Percentiles rank a stretch among this genome's conserved stretches.
phyloP scores from a whole-genome alignment of 2,888 invertebrate genomes.

The Ligdia adustata region DNA sequence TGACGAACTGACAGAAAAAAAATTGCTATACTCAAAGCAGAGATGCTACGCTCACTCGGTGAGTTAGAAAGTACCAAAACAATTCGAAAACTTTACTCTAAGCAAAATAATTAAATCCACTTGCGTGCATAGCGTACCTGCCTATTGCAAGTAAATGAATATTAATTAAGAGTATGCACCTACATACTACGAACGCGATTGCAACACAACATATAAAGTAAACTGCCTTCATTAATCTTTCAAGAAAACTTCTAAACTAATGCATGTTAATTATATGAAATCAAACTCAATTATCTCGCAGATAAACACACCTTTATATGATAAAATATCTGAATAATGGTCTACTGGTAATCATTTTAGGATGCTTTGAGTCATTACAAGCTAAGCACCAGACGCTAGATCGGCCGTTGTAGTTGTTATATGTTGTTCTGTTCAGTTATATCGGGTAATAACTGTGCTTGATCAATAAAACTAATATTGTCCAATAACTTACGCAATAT shows the following conservation, averaged over 20 bases:
- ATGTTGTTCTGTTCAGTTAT: constrained; percentile 12
- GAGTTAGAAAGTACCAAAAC: too few relatives aligned
- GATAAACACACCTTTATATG: constrained; percentile 7
- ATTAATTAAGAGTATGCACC: too few relatives aligned
- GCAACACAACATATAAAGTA: too few relatives aligned
- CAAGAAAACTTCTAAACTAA: background rate
- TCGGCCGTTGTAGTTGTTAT: constrained; percentile 7
- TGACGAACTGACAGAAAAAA: too few relatives aligned
- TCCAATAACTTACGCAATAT: background rate
- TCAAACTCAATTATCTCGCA: constrained; percentile 7
- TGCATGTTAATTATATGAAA: constrained; percentile 11
- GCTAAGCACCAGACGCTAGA: background rate
- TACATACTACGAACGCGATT: too few relatives aligned
- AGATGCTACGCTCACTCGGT: too few relatives aligned
- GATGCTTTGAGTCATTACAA: constrained; percentile 11
- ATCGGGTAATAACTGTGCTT: constrained; percentile 9
- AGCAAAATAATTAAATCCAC: too few relatives aligned
- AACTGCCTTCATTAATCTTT: too few relatives aligned
- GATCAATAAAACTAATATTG: background rate
- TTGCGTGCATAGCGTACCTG: too few relatives aligned
- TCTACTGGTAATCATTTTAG: constrained; percentile 10
- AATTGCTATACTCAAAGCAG: too few relatives aligned
- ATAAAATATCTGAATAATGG: constrained; percentile 8
- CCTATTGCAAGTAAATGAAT: too few relatives aligned
- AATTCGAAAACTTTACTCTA: too few relatives aligned